phyloP scores from a whole-genome alignment of 2,888 invertebrate genomes.

The Blera fallax region DNA sequence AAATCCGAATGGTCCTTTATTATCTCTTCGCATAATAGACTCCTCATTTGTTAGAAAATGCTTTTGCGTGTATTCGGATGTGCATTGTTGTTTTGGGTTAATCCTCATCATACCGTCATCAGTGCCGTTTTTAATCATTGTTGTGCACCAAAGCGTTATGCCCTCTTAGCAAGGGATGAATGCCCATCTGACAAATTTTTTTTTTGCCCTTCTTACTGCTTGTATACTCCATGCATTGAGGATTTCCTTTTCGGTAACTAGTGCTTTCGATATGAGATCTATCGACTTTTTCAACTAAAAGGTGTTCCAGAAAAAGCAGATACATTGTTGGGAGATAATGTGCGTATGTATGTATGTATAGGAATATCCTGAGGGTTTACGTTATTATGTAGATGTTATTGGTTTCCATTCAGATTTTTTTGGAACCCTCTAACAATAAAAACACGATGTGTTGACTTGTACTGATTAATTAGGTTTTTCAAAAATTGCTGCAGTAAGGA shows the following conservation, averaged over 20 bases:
- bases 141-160: slow-evolving; percentile 68
- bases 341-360: slow-evolving; percentile 4
- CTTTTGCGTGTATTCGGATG: slow-evolving; percentile 71
- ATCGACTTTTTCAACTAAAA: slow-evolving; percentile 50
- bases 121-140: slow-evolving; percentile 77
- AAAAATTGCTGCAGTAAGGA: not conserved
- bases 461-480: not conserved
- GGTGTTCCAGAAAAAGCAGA: slow-evolving; percentile 55
- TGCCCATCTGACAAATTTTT: slow-evolving; percentile 65
- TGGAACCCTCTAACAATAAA: not conserved
- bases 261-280: slow-evolving; percentile 54
- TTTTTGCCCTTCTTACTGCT: slow-evolving; percentile 24
- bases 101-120: slow-evolving; percentile 81
- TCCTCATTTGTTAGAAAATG: slow-evolving; percentile 74
- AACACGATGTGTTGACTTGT: slow-evolving; percentile 6
- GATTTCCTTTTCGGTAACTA: slow-evolving; percentile 47
- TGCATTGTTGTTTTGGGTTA: slow-evolving; percentile 76
- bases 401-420: not conserved
- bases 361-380: not conserved
- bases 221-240: not conserved
- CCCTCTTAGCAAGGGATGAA: slow-evolving; percentile 68
- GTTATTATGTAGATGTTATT: not conserved
- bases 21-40: slow-evolving; percentile 82
- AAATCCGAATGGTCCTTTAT: slow-evolving; percentile 81
- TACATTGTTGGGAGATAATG: slow-evolving; percentile 18